phyloP scores from a whole-genome alignment of 2,797 vertebrate species.

The Trichosurus vulpecula region DNA sequence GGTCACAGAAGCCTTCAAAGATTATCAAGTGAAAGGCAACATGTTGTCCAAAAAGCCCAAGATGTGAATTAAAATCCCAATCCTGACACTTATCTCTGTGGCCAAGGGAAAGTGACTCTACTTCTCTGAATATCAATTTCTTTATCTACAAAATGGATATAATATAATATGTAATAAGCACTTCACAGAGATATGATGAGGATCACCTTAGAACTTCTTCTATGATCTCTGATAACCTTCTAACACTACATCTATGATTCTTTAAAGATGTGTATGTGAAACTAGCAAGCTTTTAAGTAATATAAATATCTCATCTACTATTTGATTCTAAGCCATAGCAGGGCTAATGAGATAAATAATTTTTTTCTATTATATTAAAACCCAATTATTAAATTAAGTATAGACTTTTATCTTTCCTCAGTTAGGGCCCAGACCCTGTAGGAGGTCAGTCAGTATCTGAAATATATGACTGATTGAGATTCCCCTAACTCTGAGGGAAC shows the following conservation, averaged over 20 bases:
- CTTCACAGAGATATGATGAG: background rate
- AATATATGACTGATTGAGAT: background rate
- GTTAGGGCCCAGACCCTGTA: background rate
- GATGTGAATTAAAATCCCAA: background rate
- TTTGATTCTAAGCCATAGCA: background rate
- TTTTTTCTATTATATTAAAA: background rate
- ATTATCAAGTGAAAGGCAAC: background rate
- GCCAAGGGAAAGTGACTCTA: background rate
- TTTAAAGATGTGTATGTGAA: background rate
- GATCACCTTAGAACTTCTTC: background rate
- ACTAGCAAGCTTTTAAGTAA: background rate
- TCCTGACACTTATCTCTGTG: background rate
- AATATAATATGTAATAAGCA: background rate
- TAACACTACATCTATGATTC: background rate
- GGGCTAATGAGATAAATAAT: no score
- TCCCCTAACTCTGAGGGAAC: background rate
- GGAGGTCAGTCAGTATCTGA: background rate
- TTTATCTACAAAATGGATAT: background rate
- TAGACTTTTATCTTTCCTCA: background rate
- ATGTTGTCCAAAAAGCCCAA: background rate
- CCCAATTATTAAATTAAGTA: background rate
- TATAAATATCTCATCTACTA: background rate
- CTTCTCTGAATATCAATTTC: background rate
- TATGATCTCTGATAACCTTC: background rate
- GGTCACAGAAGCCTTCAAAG: background rate